A percentile compares a stretch with the other conserved stretches of the same genome.
phyloP scores from a whole-genome alignment of 2,797 vertebrate genomes.

The Simalia tracyae region DNA sequence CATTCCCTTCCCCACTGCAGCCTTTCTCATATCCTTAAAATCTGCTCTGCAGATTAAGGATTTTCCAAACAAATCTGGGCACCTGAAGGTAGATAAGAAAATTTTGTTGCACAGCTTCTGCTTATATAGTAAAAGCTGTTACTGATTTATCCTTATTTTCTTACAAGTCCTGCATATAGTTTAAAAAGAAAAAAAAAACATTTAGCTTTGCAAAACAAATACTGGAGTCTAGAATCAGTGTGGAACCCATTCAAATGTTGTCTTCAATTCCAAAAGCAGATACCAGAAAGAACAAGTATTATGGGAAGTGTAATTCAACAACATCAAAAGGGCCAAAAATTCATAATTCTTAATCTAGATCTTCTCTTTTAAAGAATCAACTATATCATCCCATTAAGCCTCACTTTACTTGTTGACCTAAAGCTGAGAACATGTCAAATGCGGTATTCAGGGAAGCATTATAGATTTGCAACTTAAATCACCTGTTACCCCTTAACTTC shows the following conservation, averaged over 20 bases:
- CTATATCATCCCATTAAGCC: neutral
- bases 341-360: too few species aligned
- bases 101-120: neutral
- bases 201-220: neutral
- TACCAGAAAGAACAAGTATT: neutral
- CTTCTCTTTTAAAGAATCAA: constrained; percentile 2
- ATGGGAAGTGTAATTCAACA: neutral
- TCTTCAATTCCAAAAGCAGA: neutral
- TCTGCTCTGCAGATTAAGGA: neutral
- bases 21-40: neutral
- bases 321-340: neutral
- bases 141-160: neutral
- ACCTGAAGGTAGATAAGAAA: neutral
- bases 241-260: too few species aligned
- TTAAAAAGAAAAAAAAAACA: neutral
- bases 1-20: neutral
- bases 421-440: neutral
- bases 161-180: neutral
- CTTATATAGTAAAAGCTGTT: neutral
- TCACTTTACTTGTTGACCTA: neutral
- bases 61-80: neutral
- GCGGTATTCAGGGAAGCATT: neutral
- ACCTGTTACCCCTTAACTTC: neutral
- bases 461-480: neutral
- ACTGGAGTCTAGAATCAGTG: neutral